phyloP scores from a whole-genome alignment of 2,888 invertebrate species.

The Hirtodrosophila cameraria region DNA sequence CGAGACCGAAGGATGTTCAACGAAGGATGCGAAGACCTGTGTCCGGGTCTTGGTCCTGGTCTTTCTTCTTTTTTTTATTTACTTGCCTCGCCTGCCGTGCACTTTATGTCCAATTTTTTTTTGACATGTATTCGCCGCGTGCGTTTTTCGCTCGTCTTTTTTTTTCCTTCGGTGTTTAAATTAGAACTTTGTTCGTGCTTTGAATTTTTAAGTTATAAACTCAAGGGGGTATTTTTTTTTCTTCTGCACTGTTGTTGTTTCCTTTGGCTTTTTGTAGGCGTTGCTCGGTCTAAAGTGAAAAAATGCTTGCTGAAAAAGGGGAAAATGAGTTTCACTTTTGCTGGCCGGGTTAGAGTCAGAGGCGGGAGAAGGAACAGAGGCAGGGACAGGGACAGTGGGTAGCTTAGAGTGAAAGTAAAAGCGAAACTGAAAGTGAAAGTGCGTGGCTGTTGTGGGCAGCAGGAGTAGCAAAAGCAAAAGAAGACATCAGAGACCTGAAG shows the following conservation, averaged over 20 bases:
- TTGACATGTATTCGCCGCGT: conserved; percentile 45
- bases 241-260: conserved; percentile 33
- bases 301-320: conserved; percentile 47
- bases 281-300: conserved; percentile 53
- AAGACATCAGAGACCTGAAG: conserved; percentile 43
- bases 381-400: neutral
- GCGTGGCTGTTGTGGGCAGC: conserved; percentile 5
- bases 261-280: conserved; percentile 33
- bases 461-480: conserved; percentile 27
- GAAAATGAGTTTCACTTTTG: conserved; percentile 77
- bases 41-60: conserved; percentile 49
- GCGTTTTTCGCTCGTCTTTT: conserved; percentile 27
- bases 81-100: conserved; percentile 71
- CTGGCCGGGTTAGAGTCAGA: neutral
- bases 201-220: conserved; percentile 84
- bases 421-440: conserved; percentile 51
- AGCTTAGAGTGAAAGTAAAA: conserved; percentile 41
- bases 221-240: conserved; percentile 76
- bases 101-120: conserved; percentile 74
- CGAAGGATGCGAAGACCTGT: conserved; percentile 12
- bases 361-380: neutral
- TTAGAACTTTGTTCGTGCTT: conserved; percentile 84
- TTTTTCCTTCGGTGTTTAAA: conserved; percentile 78
- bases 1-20: neutral
- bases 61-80: conserved; percentile 68